Evolutionary conservation across 2,113 vertebrate genomes (phyloP), one percentile per base, ranked within the genome.

Genomic region (Chamaea fasciata): DNA sequence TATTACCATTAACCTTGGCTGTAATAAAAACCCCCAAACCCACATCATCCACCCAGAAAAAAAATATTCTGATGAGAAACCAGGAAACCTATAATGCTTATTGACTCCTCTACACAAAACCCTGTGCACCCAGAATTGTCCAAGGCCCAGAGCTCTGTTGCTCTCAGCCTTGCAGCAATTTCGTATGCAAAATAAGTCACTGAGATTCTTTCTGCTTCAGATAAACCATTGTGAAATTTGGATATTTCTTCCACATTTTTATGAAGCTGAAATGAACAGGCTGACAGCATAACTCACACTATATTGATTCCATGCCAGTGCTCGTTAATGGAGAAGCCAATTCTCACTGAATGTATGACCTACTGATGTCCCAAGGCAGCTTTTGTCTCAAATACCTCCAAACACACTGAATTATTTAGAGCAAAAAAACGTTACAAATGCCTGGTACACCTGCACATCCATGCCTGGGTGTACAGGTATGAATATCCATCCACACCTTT

Each of bases 361-460:
- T 46, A 26, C 76, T 60, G 65, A 75, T 94, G 92, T 81, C 92
- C 91, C 91, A 92, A 95, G 94, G 94, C 83, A 93, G 86, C 86
- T 92, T 90, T 93, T 94, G 92, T 88, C 95, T 95, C 92, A 90
- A 83, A 80, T 67, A 86, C 64, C 79, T 96, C 92, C 83, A 92
- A 95, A 93, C 68, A 90, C 64, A n/a, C 71, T 93, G 76, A 96
- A 95, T 96, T 95, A 94, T 95, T 96, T 92, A 96, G 64, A 92
- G 28, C 2, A 6, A 37, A 80, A 95, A 95, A 96, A 46, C 0
- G 15, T 59, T 92, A 90, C 75, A 86, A 92, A 83, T 50, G 67
- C 68, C 46, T 5, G 31, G 78, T 78, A 57, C 22, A 59, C 26
- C 67, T 88, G 63, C 78, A 73, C 76, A 80, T 47, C 63, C 80